A percentile compares a stretch with the other conserved stretches of the same genome.
These are phyloP conservation scores for Lasioglossum zephyrum DNA, from an alignment of 2,888 invertebrate species.

Conservation along the genomic window DNA sequence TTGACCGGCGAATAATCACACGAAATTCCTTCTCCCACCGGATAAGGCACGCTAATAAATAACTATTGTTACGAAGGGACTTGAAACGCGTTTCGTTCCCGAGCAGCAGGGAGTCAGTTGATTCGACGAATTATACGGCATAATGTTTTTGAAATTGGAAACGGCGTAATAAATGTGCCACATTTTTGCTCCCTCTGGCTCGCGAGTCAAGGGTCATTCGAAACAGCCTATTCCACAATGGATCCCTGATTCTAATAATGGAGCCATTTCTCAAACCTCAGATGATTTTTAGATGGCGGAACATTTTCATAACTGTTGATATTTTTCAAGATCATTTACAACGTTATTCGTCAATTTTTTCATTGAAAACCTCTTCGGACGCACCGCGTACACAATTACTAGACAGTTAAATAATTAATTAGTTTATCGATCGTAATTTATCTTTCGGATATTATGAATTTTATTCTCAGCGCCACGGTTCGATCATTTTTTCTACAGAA, in stretches of 20 bases:
- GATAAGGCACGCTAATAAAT: conserved; percentile 23
- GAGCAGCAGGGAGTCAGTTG: background rate
- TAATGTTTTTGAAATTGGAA: background rate
- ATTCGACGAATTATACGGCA: background rate
- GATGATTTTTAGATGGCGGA: background rate
- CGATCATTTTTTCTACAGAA: too few species aligned
- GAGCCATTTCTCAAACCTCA: background rate
- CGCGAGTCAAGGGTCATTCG: background rate
- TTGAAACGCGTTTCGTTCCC: conserved; percentile 15
- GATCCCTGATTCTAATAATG: background rate
- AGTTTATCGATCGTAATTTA: too few species aligned
- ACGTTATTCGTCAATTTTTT: background rate
- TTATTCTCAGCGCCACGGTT: too few species aligned
- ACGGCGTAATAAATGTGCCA: background rate
- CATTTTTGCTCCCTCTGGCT: background rate
- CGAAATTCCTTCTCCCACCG: conserved; percentile 18
- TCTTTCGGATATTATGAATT: too few species aligned
- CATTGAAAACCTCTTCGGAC: too few species aligned
- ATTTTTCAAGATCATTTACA: background rate
- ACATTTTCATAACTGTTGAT: background rate
- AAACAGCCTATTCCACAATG: background rate
- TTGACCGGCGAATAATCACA: conserved; percentile 45
- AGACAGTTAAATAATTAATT: too few species aligned
- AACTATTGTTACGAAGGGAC: conserved; percentile 1
- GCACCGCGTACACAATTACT: too few species aligned